phyloP scores from a whole-genome alignment of 1,140 invertebrate species.

The Rhopalosiphum padi region DNA sequence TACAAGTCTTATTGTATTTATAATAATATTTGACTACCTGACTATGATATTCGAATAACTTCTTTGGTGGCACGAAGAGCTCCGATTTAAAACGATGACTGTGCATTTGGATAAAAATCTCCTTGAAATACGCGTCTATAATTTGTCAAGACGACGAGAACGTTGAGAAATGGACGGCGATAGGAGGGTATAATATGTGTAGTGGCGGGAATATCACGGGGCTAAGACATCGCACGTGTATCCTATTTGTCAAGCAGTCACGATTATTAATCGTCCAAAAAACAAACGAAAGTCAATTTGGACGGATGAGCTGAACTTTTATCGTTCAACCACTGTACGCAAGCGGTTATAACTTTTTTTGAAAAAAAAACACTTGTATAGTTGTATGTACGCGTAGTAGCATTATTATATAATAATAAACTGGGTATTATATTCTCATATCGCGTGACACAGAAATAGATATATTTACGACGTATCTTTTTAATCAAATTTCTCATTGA shows the following conservation, averaged over 20 bases:
- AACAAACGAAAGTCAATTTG: slow-evolving; percentile 16
- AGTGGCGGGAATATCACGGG: neutral
- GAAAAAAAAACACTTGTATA: too few species aligned
- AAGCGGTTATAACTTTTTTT: neutral
- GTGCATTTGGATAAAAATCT: neutral
- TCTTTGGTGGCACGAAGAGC: neutral
- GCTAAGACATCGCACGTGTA: neutral
- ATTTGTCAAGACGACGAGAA: neutral
- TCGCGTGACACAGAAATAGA: too few species aligned
- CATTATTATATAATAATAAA: too few species aligned
- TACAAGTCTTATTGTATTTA: neutral
- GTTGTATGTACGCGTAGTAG: too few species aligned
- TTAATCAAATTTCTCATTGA: neutral
- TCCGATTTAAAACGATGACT: neutral
- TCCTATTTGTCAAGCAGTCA: neutral
- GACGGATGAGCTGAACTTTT: neutral
- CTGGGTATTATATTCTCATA: too few species aligned
- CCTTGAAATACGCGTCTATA: neutral
- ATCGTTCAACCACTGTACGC: neutral
- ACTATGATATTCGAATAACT: neutral
- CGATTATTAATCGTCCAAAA: neutral
- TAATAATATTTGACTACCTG: neutral
- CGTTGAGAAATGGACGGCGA: neutral
- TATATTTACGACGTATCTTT: too few species aligned
- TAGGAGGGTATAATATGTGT: neutral